These are phyloP conservation scores for Pangasius djambal DNA, from an alignment of 2,797 vertebrate species.

Conservation along the genomic window DNA sequence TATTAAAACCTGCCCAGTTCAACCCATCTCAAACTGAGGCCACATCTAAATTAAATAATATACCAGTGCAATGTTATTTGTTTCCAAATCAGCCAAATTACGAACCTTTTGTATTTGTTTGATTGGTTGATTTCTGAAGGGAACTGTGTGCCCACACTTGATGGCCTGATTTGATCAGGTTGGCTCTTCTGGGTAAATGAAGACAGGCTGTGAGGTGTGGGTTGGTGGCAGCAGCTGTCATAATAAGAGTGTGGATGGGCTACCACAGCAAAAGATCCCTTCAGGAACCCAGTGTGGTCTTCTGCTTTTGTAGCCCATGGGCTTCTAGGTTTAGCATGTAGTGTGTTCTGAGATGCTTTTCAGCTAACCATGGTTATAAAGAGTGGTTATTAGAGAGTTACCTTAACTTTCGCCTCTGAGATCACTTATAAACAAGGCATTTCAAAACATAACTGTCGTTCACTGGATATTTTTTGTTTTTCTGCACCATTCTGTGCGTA, in stretches of 20 bases:
- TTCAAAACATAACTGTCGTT: neutral
- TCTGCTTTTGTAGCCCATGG: neutral
- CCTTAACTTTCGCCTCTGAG: neutral
- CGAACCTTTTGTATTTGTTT: neutral
- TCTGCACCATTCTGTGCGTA: neutral
- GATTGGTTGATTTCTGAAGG: neutral
- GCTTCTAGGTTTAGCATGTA: neutral
- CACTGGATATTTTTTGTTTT: neutral
- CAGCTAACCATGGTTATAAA: neutral
- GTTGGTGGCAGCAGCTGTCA: no score
- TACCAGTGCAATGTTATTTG: neutral
- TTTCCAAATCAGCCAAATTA: neutral
- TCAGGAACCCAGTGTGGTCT: neutral
- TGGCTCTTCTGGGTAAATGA: neutral
- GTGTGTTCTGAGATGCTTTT: neutral
- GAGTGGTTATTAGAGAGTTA: neutral
- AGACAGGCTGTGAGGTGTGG: neutral
- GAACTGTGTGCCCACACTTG: constrained; percentile 4
- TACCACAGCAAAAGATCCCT: neutral
- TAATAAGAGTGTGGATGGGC: neutral
- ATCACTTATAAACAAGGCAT: neutral
- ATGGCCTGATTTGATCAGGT: neutral
- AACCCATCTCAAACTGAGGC: neutral
- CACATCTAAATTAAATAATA: neutral
- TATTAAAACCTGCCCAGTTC: neutral